These are phyloP conservation scores for Phlogophora meticulosa DNA, from an alignment of 2,888 invertebrate genomes.

Conservation along the genomic window DNA sequence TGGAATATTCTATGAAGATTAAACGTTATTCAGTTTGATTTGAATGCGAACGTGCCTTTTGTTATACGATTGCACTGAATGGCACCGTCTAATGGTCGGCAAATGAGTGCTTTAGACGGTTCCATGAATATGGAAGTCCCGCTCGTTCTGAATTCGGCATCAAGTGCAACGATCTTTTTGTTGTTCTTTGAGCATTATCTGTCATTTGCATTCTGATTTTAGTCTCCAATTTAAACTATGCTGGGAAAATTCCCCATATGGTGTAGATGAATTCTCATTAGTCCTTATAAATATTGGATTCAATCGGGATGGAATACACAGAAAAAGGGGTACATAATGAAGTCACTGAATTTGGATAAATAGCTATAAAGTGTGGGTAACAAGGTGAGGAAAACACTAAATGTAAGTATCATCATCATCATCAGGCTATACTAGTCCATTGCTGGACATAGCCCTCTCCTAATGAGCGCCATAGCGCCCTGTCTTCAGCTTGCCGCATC, in stretches of 20 bases:
- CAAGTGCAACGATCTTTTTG: constrained; percentile 39
- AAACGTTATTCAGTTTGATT: constrained; percentile 66
- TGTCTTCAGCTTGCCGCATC: no score
- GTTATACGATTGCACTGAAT: constrained; percentile 65
- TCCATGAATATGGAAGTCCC: constrained; percentile 59
- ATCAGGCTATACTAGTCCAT: no score
- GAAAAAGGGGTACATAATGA: not conserved
- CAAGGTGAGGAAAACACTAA: no score
- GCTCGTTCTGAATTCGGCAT: constrained; percentile 46
- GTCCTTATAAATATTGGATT: not conserved
- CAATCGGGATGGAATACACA: not conserved
- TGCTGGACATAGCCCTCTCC: no score
- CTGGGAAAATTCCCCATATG: not conserved
- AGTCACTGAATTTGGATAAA: no score
- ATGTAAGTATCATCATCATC: no score
- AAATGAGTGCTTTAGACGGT: constrained; percentile 60
- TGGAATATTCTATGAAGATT: constrained; percentile 72
- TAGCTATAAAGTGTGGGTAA: no score
- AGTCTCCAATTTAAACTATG: not conserved
- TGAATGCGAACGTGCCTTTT: constrained; percentile 65
- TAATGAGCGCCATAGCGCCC: no score
- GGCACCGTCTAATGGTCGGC: constrained; percentile 63
- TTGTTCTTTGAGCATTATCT: constrained; percentile 24
- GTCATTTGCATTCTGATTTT: constrained; percentile 9
- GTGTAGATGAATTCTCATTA: not conserved